Percentiles rank a stretch among this genome's conserved stretches.
Evolutionary conservation across 2,113 vertebrate genomes (phyloP).

Genomic region (Probosciger aterrimus): DNA sequence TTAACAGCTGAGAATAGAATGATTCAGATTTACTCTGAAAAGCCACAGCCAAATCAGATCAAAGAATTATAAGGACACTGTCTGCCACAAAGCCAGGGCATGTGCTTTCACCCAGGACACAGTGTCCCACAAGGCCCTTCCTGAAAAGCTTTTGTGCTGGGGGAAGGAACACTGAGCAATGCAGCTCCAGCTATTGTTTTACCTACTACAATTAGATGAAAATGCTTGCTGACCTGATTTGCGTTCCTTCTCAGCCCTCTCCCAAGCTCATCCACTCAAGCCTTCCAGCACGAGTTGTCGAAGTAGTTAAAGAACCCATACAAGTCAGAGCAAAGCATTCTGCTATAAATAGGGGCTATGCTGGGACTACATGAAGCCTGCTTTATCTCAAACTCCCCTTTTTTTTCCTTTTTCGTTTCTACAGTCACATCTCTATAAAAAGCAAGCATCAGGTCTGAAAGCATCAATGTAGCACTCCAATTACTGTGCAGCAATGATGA

Average conservation of each 20-base stretch:
- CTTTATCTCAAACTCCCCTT: conserved; percentile 37
- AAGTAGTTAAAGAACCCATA: conserved; percentile 44
- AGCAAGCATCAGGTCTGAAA: conserved; percentile 38
- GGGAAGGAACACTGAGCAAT: background rate
- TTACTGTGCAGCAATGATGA: conserved; percentile 2
- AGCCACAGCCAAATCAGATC: conserved; percentile 69
- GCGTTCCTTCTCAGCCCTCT: conserved; percentile 13
- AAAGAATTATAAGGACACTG: conserved; percentile 65
- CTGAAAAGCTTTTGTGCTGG: conserved; percentile 38
- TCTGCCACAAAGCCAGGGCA: conserved; percentile 58
- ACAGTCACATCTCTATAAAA: conserved; percentile 54
- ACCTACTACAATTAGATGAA: conserved; percentile 20
- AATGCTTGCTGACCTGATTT: conserved; percentile 30
- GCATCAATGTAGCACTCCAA: background rate
- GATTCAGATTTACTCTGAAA: conserved; percentile 62
- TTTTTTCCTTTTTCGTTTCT: background rate
- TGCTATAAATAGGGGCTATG: conserved; percentile 58
- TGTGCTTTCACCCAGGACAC: conserved; percentile 53
- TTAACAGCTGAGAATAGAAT: conserved; percentile 58
- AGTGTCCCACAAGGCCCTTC: conserved; percentile 15
- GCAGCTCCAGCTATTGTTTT: background rate
- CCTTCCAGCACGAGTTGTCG: conserved; percentile 1
- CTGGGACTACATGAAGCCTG: conserved; percentile 29
- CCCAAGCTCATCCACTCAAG: background rate
- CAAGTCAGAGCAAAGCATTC: conserved; percentile 41